Evolutionary conservation across 1,140 invertebrate genomes (phyloP).

Genomic region (Lutraria rhynchaena): DNA sequence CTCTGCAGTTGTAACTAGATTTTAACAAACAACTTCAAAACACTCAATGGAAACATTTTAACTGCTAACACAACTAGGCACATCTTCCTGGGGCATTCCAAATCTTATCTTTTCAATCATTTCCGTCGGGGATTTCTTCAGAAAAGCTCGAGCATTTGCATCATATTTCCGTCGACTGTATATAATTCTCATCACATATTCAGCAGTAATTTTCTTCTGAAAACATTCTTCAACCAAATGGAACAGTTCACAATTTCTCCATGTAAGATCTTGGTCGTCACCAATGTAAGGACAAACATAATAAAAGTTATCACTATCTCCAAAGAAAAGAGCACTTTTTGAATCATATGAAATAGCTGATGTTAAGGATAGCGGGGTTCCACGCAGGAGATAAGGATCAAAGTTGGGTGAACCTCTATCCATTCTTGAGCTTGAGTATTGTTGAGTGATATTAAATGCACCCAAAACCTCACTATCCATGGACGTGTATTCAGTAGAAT

Average conservation of each 20-base stretch:
- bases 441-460: too few relatives aligned
- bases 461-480: not conserved
- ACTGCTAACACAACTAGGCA: constrained; percentile 59
- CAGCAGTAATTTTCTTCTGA: constrained; percentile 67
- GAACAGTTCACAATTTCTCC: constrained; percentile 40
- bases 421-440: not conserved
- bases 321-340: constrained; percentile 32
- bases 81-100: constrained; percentile 19
- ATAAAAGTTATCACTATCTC: constrained; percentile 44
- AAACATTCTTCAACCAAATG: constrained; percentile 72
- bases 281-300: constrained; percentile 45
- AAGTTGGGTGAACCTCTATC: not conserved
- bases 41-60: too few relatives aligned
- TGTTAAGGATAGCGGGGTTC: constrained; percentile 12
- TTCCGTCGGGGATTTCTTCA: constrained; percentile 55
- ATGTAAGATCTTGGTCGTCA: constrained; percentile 4
- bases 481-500: not conserved
- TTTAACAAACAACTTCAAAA: too few relatives aligned
- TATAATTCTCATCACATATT: constrained; percentile 68
- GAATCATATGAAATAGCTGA: constrained; percentile 38
- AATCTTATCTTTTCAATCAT: constrained; percentile 54
- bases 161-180: constrained; percentile 69
- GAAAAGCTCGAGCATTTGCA: constrained; percentile 60
- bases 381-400: constrained; percentile 20
- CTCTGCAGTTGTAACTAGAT: too few relatives aligned